These are phyloP conservation scores for Rotaria magnacalcarata DNA, from an alignment of 2,888 invertebrate species.

Conservation along the genomic window DNA sequence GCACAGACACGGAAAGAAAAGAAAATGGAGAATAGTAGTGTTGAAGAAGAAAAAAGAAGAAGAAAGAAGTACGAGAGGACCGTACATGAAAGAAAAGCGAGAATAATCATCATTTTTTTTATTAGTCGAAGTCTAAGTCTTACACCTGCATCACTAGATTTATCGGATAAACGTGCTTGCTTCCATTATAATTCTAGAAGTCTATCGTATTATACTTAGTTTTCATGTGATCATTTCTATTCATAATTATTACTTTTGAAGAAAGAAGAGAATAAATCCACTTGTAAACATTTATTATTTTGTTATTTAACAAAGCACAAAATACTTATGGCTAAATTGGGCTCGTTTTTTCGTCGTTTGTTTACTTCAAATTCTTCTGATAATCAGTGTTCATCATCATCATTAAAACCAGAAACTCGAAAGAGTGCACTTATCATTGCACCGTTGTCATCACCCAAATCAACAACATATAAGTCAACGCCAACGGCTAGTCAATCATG, in stretches of 20 bases:
- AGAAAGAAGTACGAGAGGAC: neutral
- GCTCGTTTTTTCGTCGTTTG: slow-evolving; percentile 22
- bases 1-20: neutral
- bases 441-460: neutral
- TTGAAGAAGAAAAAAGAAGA: neutral
- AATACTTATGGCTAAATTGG: neutral
- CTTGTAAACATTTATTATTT: neutral
- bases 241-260: neutral
- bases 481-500: neutral
- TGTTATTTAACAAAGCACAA: neutral
- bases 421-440: neutral
- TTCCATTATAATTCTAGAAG: neutral
- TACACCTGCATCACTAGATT: neutral
- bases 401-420: neutral
- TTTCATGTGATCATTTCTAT: neutral
- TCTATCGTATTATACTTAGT: neutral
- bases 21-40: neutral
- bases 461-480: too few species aligned
- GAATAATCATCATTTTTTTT: slow-evolving; percentile 13
- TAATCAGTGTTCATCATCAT: neutral
- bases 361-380: neutral
- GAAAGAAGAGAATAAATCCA: neutral
- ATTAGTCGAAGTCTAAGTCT: neutral
- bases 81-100: neutral
- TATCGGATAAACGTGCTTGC: neutral